Conservation (phyloP, 2,888 invertebrate genomes). For the Philhelius pedissequus region DNA sequence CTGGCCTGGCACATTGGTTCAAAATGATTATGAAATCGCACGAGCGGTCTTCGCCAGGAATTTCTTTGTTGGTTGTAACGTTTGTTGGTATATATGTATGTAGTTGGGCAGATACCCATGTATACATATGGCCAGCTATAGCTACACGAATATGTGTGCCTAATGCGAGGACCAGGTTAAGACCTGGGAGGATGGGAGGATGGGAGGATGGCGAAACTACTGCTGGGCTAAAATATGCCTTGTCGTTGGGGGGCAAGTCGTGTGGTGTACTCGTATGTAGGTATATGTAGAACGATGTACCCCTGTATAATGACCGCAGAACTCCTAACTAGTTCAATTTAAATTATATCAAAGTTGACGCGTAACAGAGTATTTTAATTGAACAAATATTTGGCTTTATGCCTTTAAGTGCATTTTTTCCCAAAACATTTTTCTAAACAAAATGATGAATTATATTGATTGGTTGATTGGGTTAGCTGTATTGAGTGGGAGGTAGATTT, state of each 20-base stretch:
- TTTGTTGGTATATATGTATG: no score
- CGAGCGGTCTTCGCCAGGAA: constrained; percentile 71
- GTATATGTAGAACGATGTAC: constrained; percentile 21
- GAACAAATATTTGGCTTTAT: constrained; percentile 32
- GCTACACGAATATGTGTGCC: constrained; percentile 16
- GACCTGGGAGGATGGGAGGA: constrained; percentile 16
- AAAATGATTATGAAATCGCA: constrained; percentile 71
- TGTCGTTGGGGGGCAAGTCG: constrained; percentile 45
- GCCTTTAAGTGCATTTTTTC: constrained; percentile 24
- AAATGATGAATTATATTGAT: constrained; percentile 66
- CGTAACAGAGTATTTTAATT: constrained; percentile 39
- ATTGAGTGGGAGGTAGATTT: constrained; percentile 57
- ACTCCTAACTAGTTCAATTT: constrained; percentile 58
- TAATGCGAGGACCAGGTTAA: constrained; percentile 47
- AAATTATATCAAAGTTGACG: constrained; percentile 38
- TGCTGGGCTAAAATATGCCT: constrained; percentile 43
- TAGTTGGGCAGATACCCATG: constrained; percentile 10
- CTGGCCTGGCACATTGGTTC: constrained; percentile 55
- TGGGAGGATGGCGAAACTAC: constrained; percentile 1
- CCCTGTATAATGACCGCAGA: constrained; percentile 46
- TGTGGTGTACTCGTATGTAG: constrained; percentile 30
- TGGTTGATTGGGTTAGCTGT: constrained; percentile 58
- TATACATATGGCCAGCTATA: background rate
- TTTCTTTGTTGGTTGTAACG: constrained; percentile 70
- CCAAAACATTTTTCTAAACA: background rate